A percentile compares a stretch with the other conserved stretches of the same genome.
These are phyloP conservation scores for Agriopis marginaria DNA, from an alignment of 2,888 invertebrate genomes.

Conservation along the genomic window DNA sequence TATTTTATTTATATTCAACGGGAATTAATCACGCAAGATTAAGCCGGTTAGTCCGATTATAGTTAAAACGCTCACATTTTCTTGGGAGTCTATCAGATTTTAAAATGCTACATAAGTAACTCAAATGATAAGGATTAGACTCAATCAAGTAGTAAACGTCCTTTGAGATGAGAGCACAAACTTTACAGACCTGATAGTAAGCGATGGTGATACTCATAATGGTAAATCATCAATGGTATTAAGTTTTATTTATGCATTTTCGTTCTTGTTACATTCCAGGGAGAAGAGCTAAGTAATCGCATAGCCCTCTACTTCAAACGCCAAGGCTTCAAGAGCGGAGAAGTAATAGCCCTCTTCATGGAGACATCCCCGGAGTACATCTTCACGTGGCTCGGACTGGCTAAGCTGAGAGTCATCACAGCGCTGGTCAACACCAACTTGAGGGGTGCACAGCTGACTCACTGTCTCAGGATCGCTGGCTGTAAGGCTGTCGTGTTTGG, in stretches of 20 bases:
- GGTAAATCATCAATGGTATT: too few species aligned
- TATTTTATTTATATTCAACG: too few species aligned
- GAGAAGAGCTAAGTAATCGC: conserved; percentile 86
- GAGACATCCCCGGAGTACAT: conserved; percentile 96
- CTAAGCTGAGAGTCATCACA: conserved; percentile 92
- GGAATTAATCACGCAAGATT: too few species aligned
- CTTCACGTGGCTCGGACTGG: conserved; percentile 95
- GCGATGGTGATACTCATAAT: too few species aligned
- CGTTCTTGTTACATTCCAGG: conserved; percentile 62
- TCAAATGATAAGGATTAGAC: too few species aligned
- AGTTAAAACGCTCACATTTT: too few species aligned
- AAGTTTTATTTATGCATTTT: background rate
- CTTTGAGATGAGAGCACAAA: too few species aligned
- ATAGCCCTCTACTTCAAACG: conserved; percentile 86
- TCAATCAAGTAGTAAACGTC: too few species aligned
- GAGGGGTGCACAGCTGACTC: conserved; percentile 90
- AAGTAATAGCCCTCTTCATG: conserved; percentile 95
- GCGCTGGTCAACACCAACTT: conserved; percentile 97
- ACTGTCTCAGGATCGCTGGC: conserved; percentile 92
- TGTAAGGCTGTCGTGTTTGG: conserved; percentile 93
- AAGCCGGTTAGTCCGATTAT: too few species aligned
- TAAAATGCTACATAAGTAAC: too few species aligned
- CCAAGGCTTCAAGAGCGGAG: conserved; percentile 88
- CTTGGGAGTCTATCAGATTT: too few species aligned
- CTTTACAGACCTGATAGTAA: too few species aligned